phyloP scores from a whole-genome alignment of 2,888 invertebrate species.

The Malacosoma neustria region DNA sequence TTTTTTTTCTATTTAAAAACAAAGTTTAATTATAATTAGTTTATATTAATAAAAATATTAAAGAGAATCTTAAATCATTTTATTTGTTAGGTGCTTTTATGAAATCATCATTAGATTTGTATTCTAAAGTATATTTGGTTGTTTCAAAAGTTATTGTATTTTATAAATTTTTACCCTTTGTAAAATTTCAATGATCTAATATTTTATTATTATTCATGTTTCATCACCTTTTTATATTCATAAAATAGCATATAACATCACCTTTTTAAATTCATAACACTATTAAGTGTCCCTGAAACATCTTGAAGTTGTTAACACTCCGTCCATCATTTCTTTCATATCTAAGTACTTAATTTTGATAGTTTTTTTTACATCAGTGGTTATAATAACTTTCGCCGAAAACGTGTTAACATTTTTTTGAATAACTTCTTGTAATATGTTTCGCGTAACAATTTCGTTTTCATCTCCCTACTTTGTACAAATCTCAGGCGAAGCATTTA shows the following conservation, averaged over 20 bases:
- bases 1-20: conserved; percentile 28
- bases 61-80: conserved; percentile 14
- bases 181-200: no score
- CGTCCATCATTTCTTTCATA: conserved; percentile 59
- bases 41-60: conserved; percentile 6
- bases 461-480: conserved; percentile 17
- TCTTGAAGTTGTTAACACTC: conserved; percentile 49
- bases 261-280: no score
- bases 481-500: conserved; percentile 36
- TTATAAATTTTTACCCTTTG: no score
- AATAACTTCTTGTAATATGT: no score
- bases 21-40: conserved; percentile 10
- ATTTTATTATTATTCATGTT: neutral
- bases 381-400: conserved; percentile 17
- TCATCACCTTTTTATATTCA: neutral
- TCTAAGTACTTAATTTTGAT: conserved; percentile 66
- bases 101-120: conserved; percentile 8
- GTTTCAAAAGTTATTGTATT: neutral
- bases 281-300: no score
- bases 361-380: conserved; percentile 42
- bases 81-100: conserved; percentile 26
- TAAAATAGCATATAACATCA: no score
- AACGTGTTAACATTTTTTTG: neutral
- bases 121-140: neutral
- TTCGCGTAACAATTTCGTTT: no score